These are phyloP conservation scores for Metopia argyrocephala DNA, from an alignment of 2,888 invertebrate genomes.

Conservation along the genomic window DNA sequence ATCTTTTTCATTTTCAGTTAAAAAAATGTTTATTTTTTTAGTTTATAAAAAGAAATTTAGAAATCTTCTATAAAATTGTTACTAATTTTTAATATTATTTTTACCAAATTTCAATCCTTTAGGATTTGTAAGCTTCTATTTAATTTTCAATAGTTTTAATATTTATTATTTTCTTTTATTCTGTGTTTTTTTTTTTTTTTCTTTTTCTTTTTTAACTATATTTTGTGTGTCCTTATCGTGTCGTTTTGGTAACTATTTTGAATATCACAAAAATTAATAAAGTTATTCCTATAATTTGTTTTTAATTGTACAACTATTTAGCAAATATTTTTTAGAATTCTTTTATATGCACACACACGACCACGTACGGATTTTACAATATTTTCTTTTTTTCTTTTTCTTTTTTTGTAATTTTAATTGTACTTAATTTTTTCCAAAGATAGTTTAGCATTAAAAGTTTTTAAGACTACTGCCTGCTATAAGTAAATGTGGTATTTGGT, in stretches of 20 bases:
- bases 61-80: slow-evolving; percentile 54
- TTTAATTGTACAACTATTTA: slow-evolving; percentile 34
- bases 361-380: too few relatives aligned
- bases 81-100: slow-evolving; percentile 14
- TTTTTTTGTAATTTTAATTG: slow-evolving; percentile 1
- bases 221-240: slow-evolving; percentile 25
- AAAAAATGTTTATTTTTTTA: slow-evolving; percentile 22
- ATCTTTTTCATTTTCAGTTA: background rate
- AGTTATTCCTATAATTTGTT: slow-evolving; percentile 25
- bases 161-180: slow-evolving; percentile 17
- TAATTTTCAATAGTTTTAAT: slow-evolving; percentile 33
- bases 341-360: slow-evolving; percentile 34
- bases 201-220: slow-evolving; percentile 13
- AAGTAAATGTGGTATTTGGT: background rate
- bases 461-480: background rate
- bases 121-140: slow-evolving; percentile 46
- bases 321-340: slow-evolving; percentile 10
- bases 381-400: background rate
- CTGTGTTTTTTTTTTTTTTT: slow-evolving; percentile 26
- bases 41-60: slow-evolving; percentile 36
- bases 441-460: background rate
- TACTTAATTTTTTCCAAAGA: slow-evolving; percentile 1
- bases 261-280: slow-evolving; percentile 52
- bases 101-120: too few relatives aligned
- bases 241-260: slow-evolving; percentile 21